Evolutionary conservation across 1,140 invertebrate genomes (phyloP), one percentile per base, ranked within the genome.

Genomic region (Rhagoletis zephyria): DNA sequence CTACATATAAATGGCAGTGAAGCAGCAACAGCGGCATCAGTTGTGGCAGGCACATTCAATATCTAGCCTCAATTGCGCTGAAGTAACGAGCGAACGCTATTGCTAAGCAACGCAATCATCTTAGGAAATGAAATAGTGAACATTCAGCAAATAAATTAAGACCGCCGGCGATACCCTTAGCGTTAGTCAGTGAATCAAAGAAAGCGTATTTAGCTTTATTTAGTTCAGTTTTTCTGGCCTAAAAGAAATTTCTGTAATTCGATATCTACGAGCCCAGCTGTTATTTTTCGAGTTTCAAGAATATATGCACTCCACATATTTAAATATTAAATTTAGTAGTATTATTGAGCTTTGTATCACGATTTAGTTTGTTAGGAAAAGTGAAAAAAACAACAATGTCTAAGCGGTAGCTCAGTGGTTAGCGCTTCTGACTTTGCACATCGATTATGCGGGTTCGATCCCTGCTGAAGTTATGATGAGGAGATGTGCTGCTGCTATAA

Each of bases 91-190:
- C 12, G 40, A 48, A 12, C 16, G 67, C 40, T 74, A 48, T 12
- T 4, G 67, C 40, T 74, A 45, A 74, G 67, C 67, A 74, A 42
- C 65, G 12, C 42, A n/a, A 67, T 40, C 19, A 40, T 40, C 65
- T 67, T 45, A 74, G 12, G 45, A 16, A 48, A 48, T 74, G 42
- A 74, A 74, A 74, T 74, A 74, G 45, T 16, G 42, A 74, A 74
- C 42, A 74, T 74, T 74, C 67, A 74, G 67, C 67, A 74, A 74
- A 48, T n/a, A 48, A 74, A 48, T 74, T 40, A 74, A 74, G 42
- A 48, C 42, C 67, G 67, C 67, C 45, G 67, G 42, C 67, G 42
- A 42, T 42, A 74, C 10, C 67, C 42, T 74, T 74, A 74, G 14
- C 42, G 42, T 42, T 48, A 48, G 67, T 74, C 40, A 42, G 30